These are phyloP conservation scores for Pao palembangensis DNA, from an alignment of 2,113 vertebrate species.

Conservation along the genomic window DNA sequence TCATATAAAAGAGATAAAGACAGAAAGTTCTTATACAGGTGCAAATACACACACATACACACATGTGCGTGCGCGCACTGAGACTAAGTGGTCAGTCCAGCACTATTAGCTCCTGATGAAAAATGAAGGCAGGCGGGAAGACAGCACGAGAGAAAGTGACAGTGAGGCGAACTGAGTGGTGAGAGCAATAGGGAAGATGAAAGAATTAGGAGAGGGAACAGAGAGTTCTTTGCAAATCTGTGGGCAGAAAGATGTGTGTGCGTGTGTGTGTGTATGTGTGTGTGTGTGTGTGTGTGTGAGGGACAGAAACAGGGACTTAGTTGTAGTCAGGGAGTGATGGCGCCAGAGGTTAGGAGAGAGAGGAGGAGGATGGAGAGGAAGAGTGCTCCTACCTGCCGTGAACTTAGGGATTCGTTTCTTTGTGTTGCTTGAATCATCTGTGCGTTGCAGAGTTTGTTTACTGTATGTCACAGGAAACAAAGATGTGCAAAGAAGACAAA, in stretches of 20 bases:
- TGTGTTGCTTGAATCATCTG: too few relatives aligned
- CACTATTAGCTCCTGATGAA: slow-evolving; percentile 53
- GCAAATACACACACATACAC: neutral
- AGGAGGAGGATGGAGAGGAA: neutral
- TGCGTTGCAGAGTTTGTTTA: too few relatives aligned
- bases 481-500: neutral
- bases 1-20: neutral
- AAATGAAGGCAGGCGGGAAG: slow-evolving; percentile 47
- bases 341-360: slow-evolving; percentile 7
- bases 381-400: neutral
- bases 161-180: slow-evolving; percentile 20
- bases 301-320: slow-evolving; percentile 18
- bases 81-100: slow-evolving; percentile 54
- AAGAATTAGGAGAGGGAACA: slow-evolving; percentile 39
- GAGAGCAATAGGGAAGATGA: slow-evolving; percentile 12
- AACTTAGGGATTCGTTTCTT: too few relatives aligned
- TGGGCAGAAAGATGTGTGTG: neutral
- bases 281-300: neutral
- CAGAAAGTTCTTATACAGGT: neutral
- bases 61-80: slow-evolving; percentile 13
- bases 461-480: too few relatives aligned
- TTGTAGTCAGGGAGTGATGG: slow-evolving; percentile 16
- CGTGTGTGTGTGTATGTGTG: too few relatives aligned
- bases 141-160: slow-evolving; percentile 25
- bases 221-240: slow-evolving; percentile 40